Conservation (phyloP, 2,113 vertebrate genomes). For the Heterotis niloticus region DNA sequence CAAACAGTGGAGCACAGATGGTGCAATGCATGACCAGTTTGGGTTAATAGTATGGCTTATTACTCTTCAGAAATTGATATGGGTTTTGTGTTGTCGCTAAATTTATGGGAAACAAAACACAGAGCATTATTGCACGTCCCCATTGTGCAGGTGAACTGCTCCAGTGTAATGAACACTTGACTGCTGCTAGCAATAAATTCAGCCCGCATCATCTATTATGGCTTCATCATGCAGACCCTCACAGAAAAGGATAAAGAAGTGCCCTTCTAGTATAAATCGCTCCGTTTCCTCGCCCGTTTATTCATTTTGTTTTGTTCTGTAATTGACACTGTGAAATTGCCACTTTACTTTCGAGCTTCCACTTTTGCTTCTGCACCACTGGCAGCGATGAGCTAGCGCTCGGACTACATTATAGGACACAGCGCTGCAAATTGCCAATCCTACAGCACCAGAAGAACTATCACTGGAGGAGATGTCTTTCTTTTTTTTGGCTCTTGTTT, state of each 20-base stretch:
- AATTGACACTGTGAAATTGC: slow-evolving; percentile 15
- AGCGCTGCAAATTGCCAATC: neutral
- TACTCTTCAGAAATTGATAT: neutral
- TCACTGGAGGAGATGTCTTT: neutral
- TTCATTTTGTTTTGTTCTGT: slow-evolving; percentile 14
- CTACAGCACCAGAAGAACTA: neutral
- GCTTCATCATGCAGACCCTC: slow-evolving; percentile 18
- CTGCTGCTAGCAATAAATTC: slow-evolving; percentile 9
- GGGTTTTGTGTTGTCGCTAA: slow-evolving; percentile 18
- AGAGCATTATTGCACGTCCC: slow-evolving; percentile 26
- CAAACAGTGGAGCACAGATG: neutral
- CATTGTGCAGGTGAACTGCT: slow-evolving; percentile 20
- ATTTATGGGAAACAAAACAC: slow-evolving; percentile 25
- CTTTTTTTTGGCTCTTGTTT: neutral
- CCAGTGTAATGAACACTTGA: slow-evolving; percentile 28
- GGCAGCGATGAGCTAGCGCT: neutral
- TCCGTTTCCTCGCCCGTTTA: neutral
- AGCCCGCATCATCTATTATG: slow-evolving; percentile 1
- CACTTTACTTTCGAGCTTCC: neutral
- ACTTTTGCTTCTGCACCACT: neutral
- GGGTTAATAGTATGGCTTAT: slow-evolving; percentile 20
- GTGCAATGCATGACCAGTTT: slow-evolving; percentile 16
- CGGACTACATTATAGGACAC: neutral
- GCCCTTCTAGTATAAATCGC: slow-evolving; percentile 4
- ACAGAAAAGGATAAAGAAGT: neutral